Percentiles rank a stretch among this genome's conserved stretches.
Evolutionary conservation across 2,113 vertebrate genomes (phyloP).

Genomic region (Meriones unguiculatus): DNA sequence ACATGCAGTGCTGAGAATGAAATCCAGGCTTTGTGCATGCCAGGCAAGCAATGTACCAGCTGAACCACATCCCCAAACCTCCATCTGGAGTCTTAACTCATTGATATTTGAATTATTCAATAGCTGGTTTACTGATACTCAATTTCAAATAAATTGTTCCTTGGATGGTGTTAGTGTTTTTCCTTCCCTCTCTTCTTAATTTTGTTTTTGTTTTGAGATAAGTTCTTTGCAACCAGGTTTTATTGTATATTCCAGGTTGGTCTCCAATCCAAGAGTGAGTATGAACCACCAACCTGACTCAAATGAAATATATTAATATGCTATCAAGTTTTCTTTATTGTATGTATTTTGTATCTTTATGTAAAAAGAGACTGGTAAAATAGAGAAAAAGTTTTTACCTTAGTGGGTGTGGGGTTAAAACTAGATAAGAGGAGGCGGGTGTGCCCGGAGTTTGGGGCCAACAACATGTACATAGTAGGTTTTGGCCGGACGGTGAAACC

Average conservation of each 20-base stretch:
- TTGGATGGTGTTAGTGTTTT: conserved; percentile 27
- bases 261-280: not conserved
- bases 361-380: not conserved
- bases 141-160: conserved; percentile 63
- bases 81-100: not conserved
- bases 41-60: not conserved
- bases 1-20: not conserved
- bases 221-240: not conserved
- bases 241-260: not conserved
- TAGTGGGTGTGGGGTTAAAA: not conserved
- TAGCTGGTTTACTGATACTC: conserved; percentile 51
- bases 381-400: not conserved
- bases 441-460: not conserved
- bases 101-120: conserved; percentile 70
- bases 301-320: not conserved
- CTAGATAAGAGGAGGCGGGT: not conserved
- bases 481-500: not conserved
- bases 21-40: not conserved
- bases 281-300: not conserved
- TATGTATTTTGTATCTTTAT: not conserved
- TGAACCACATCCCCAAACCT: not conserved
- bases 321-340: not conserved
- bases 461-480: not conserved
- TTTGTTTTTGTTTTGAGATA: not conserved
- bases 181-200: too few relatives aligned